Base-by-base conservation (phyloP, 2,888 invertebrate species). In the Polietes domitor region DNA sequence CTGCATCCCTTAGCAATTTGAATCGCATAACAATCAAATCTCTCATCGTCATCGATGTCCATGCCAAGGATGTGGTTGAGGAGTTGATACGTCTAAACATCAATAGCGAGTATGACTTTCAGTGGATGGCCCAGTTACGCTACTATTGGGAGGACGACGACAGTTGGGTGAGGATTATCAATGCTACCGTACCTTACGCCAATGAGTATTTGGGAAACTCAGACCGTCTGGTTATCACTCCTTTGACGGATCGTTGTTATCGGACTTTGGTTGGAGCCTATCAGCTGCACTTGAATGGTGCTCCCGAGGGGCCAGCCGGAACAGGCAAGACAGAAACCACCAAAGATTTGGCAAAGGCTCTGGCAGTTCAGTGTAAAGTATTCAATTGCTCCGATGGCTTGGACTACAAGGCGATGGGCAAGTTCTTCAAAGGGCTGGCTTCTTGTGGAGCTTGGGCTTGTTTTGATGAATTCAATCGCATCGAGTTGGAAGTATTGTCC, bases 271-370 rank as follows among this genome's bases (percentile, higher is more conserved):
- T 96, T 63, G 95, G 95, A 0, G 96, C 96, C 0, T 96, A 95
- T 90, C 94, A 95, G 83, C 91, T 96, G 47, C 95, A 96, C 88
- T 91, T 96, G 81, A 95, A 95, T 87, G 96, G 95, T 0, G 94
- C 95, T 0, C 94, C 94, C 0, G 95, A 95, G 88, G 95, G 95
- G 0, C 97, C 97, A 0, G 96, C 96, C 0, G 97, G 97, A 0
- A 97, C 97, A 0, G 97, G 97, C 0, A 97, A 97, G 93, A 97
- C 97, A 0, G 97, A 97, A 93, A 97, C 97, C 19, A 96, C 96
- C 0, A 98, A 98, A 93, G 98, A 98, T 93, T 93, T 98, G 86
- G 97, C 97, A 5, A 97, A 98, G 92, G 98, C 98, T 0, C 90
- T 98, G 70, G 98, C 98, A 0, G 97, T 98, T 0, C 97, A 97